These are phyloP conservation scores for Teleopsis dalmanni DNA, from an alignment of 1,140 invertebrate genomes.

Conservation along the genomic window DNA sequence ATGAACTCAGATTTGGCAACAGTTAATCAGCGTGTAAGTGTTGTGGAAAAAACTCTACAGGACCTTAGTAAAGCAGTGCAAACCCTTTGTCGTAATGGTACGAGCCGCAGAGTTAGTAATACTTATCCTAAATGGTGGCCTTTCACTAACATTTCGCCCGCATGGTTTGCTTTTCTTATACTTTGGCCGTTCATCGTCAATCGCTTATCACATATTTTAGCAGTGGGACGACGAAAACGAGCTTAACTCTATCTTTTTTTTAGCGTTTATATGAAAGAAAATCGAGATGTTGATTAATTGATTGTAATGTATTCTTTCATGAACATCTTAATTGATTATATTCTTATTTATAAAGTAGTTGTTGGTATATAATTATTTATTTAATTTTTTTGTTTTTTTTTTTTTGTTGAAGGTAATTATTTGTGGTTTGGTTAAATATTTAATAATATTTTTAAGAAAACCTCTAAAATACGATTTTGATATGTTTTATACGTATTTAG, in stretches of 20 bases:
- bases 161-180: constrained; percentile 49
- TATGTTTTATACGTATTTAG: too few relatives aligned
- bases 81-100: background rate
- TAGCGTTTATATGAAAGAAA: too few relatives aligned
- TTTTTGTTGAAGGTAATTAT: too few relatives aligned
- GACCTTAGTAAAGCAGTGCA: constrained; percentile 19
- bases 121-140: constrained; percentile 49
- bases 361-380: too few relatives aligned
- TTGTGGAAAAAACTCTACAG: constrained; percentile 36
- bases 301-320: too few relatives aligned
- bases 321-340: too few relatives aligned
- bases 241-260: background rate
- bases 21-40: constrained; percentile 41
- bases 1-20: constrained; percentile 45
- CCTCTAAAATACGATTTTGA: too few relatives aligned
- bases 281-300: too few relatives aligned
- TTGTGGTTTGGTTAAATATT: too few relatives aligned
- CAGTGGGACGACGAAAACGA: background rate
- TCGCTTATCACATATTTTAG: constrained; percentile 19
- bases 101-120: background rate
- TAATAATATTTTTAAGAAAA: too few relatives aligned
- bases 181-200: constrained; percentile 53
- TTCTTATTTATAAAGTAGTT: too few relatives aligned
- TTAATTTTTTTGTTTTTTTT: too few relatives aligned
- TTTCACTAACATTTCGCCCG: constrained; percentile 48